Evolutionary conservation across 2,113 vertebrate species (phyloP).

Genomic region (Alosa alosa): DNA sequence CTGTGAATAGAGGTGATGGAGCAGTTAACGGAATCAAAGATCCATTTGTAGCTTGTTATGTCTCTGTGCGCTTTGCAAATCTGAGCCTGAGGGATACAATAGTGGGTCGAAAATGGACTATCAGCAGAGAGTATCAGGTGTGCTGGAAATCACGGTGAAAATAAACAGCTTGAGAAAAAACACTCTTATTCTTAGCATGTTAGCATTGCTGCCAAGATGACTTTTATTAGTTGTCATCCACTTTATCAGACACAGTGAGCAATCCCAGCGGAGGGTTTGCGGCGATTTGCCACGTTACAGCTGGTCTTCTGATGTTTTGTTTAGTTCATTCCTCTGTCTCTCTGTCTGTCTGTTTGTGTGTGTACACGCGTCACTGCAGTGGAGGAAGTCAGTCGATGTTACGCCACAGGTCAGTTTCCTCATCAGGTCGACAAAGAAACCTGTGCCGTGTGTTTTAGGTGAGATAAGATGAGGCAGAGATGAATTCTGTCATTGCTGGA

Average conservation of each 20-base stretch:
- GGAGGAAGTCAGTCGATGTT: background rate
- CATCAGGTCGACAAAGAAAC: background rate
- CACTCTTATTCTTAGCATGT: background rate
- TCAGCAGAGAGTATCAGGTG: background rate
- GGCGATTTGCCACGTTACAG: background rate
- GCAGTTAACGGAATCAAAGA: conserved; percentile 5
- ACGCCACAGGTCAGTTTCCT: background rate
- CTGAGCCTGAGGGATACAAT: background rate
- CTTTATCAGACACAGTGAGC: background rate
- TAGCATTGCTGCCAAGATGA: background rate
- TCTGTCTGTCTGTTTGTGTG: background rate
- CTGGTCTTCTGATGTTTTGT: background rate
- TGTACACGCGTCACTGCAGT: background rate
- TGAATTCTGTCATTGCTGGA: background rate
- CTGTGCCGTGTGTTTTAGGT: background rate
- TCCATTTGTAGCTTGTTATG: conserved; percentile 5
- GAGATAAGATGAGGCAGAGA: background rate
- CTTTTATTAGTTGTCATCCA: background rate
- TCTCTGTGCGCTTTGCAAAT: background rate
- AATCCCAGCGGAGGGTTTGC: background rate
- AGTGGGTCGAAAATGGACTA: background rate
- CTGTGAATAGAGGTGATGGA: background rate
- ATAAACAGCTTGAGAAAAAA: background rate
- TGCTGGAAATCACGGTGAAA: background rate
- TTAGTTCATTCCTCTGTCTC: background rate